Base-by-base conservation (phyloP, 2,888 invertebrate genomes). In the Entomobrya multifasciata region DNA sequence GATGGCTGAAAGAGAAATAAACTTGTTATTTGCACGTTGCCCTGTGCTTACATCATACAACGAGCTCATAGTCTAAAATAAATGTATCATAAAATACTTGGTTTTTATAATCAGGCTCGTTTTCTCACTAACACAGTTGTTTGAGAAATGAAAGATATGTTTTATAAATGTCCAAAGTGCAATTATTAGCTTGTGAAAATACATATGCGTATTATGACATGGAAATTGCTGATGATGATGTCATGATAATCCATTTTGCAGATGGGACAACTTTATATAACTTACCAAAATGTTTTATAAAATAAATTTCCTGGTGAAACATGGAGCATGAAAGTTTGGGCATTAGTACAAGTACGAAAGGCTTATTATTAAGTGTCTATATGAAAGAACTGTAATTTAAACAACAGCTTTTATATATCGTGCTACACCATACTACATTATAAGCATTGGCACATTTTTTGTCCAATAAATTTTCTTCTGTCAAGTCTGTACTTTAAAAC, bases 231-330 rank as follows among this genome's bases (percentile, higher is more conserved):
- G 52, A 17, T 22, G 27, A 74, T 27, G 52, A 27, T 52, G 52
- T 49, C 49, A 74, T 30, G 52, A 74, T 74, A 74, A 74, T 52
- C 30, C 52, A 52, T 74, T 52, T 52, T 74, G 74, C 74, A 74
- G 74, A 74, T 52, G 30, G 47, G 30, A 52, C 52, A 52, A n/a
- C 52, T 52, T 36, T 36, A 8, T 8, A 36, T 36, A 8, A 36
- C 4, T 6, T 36, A 36, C 36, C 36, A 36, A 6, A 6, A 30
- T 49, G 27, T 52, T 52, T 11, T 10, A 74, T 74, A 30, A 52
- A 74, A 52, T 52, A 17, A 30, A 52, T 49, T 30, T 52, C 8
- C n/a, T 47, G 36, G 3, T 49, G 70, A 70, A 70, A 70, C 44
- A 47, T 62, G 25, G 36, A 52, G 55, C n/a, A 27, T 76, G 62